Percentiles rank a stretch among this genome's conserved stretches.
Evolutionary conservation across 2,113 vertebrate species (phyloP).

Genomic region (Cynopterus brachyotis): DNA sequence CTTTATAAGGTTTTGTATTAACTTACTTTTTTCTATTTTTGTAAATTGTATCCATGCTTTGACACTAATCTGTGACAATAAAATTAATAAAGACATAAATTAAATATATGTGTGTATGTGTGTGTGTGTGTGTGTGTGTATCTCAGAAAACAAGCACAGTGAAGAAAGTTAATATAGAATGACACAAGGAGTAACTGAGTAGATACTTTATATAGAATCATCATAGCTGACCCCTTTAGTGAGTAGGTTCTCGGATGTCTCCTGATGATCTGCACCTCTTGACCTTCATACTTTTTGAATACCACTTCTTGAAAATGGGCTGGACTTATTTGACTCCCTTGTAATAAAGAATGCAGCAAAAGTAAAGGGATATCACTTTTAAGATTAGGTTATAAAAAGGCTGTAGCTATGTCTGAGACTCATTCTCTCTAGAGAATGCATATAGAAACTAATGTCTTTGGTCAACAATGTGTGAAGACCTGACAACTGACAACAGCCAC

Average conservation of each 20-base stretch:
- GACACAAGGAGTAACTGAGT: not conserved
- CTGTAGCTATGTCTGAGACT: not conserved
- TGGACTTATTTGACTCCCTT: not conserved
- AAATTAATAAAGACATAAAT: not conserved
- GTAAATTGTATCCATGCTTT: not conserved
- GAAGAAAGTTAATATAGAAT: not conserved
- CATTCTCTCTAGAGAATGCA: not conserved
- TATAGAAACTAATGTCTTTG: not conserved
- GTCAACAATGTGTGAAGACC: not conserved
- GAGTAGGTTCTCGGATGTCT: not conserved
- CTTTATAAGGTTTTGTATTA: not conserved
- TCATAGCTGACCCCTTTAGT: not conserved
- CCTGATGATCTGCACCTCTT: not conserved
- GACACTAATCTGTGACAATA: not conserved
- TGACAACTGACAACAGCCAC: not conserved
- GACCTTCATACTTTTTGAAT: not conserved
- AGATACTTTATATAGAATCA: not conserved
- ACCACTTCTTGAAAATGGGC: not conserved
- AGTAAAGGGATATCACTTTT: not conserved
- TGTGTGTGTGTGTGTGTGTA: no score
- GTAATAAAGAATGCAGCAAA: not conserved
- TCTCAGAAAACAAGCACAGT: not conserved
- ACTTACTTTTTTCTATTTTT: not conserved
- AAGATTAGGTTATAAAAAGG: not conserved
- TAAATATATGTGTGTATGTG: no score